Conservation (phyloP, 2,888 invertebrate species). For the Orthosia incerta region DNA sequence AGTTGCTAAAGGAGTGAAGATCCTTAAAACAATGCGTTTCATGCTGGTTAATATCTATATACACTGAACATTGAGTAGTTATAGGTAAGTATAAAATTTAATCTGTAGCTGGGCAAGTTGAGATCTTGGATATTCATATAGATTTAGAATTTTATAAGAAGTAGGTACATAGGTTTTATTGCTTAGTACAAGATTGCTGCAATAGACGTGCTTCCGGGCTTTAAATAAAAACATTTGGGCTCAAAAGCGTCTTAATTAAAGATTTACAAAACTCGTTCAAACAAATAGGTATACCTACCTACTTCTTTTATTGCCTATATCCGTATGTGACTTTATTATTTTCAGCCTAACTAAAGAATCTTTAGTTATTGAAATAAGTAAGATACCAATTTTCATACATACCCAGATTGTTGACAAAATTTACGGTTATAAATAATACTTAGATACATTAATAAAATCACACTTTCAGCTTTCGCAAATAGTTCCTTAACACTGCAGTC, state of each 20-base stretch:
- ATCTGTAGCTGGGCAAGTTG: constrained; percentile 38
- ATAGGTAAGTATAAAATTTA: constrained; percentile 40
- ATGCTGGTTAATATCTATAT: constrained; percentile 29
- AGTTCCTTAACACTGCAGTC: constrained; percentile 4
- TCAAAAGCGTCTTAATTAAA: constrained; percentile 11
- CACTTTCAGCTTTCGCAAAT: constrained; percentile 13
- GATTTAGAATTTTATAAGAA: constrained; percentile 16
- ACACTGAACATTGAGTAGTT: constrained; percentile 43
- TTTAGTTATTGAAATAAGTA: constrained; percentile 7
- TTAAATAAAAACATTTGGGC: not conserved
- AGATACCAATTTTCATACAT: not conserved
- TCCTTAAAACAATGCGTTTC: constrained; percentile 40
- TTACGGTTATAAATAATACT: constrained; percentile 1
- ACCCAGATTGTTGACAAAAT: constrained; percentile 1
- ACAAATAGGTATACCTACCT: constrained; percentile 3
- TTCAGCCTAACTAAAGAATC: constrained; percentile 3
- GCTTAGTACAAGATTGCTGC: constrained; percentile 34
- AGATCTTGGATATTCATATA: constrained; percentile 31
- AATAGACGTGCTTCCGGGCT: constrained; percentile 2
- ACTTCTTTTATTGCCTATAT: constrained; percentile 14
- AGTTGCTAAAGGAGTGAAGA: constrained; percentile 34
- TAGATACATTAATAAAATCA: constrained; percentile 5
- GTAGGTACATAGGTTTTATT: constrained; percentile 14
- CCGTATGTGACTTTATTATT: constrained; percentile 1
- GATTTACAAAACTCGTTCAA: constrained; percentile 1